Base-by-base conservation (phyloP, 2,888 invertebrate species). In the Gibbula magus region DNA sequence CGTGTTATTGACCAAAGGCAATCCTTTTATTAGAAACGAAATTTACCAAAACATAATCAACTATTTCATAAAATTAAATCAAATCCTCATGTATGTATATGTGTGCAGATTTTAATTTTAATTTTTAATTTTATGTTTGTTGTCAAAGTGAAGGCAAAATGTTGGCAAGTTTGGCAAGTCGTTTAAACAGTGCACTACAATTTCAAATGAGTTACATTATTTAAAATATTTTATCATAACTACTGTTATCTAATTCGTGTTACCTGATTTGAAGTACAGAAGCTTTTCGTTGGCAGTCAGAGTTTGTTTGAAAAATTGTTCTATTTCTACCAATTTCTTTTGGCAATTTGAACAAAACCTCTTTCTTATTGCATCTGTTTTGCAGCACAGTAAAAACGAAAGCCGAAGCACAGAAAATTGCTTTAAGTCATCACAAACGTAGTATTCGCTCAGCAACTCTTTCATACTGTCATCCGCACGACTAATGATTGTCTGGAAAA, bases 391-490 rank as follows among this genome's bases (percentile, higher is more conserved):
- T 51, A 18, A 35, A 18, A 20, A 29, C 16, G 20, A 20, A 29
- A 78, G 29, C n/a, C 66, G 20, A 75, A 67, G 75, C 25, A 35
- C 79, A 0, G 70, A 56, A 10, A 77, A 77, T 25, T 56, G n/a
- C 25, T 45, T 77, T 25, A 56, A 77, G 29, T 77, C 20, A 53
- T 80, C 80, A 25, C 39, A 54, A 25, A n/a, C 4, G 51, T 80
- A 80, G 4, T 13, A 8, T 52, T 52, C 3, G 10, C 29, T 7
- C 22, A 80, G 0, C 35, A 73, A 0, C n/a, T 56, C 29, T 4
- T n/a, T 73, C 52, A 25, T 20, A 20, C 61, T 35, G 0, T 80
- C 77, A 18, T 77, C 75, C 5, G 39, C 67, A 78, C 56, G 10
- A 51, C 45, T 5, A 22, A 32, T 16, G 13, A 45, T 76, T 73